These are phyloP conservation scores for Syndactyla subalaris DNA, from an alignment of 2,797 vertebrate species.

Conservation along the genomic window DNA sequence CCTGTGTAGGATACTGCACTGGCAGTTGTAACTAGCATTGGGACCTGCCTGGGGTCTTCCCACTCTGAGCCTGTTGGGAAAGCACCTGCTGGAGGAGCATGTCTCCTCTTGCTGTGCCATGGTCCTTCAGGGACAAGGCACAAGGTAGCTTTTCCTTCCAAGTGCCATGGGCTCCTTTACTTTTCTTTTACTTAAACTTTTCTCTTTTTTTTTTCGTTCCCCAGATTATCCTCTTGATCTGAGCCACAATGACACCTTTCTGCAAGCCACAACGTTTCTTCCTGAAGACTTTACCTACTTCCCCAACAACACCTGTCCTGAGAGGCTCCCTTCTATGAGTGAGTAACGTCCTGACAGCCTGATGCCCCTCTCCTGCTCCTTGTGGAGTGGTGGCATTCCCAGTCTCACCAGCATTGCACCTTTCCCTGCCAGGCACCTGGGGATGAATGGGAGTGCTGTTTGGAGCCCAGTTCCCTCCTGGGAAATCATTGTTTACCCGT, in stretches of 20 bases:
- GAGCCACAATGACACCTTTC: constrained; percentile 88
- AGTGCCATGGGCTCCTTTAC: background rate
- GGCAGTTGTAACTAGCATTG: background rate
- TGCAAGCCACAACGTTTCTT: constrained; percentile 90
- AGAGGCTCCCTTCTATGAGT: constrained; percentile 96
- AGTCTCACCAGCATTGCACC: background rate
- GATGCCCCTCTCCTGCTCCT: background rate
- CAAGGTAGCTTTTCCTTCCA: background rate
- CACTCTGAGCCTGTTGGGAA: background rate
- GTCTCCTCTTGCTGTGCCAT: background rate
- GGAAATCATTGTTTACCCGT: constrained; percentile 23
- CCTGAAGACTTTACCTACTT: constrained; percentile 93
- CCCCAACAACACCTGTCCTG: constrained; percentile 88
- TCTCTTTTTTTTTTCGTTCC: background rate
- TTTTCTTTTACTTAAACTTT: background rate
- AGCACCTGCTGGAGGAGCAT: background rate
- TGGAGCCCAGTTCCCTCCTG: background rate
- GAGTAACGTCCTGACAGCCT: constrained; percentile 53
- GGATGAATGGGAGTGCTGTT: constrained; percentile 12
- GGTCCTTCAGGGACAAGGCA: background rate
- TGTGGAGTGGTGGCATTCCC: fast-evolving
- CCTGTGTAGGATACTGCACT: background rate
- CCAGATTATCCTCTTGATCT: constrained; percentile 93
- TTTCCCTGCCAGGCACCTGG: background rate
- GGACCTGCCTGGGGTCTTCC: background rate